A percentile compares a stretch with the other conserved stretches of the same genome.
Conservation (phyloP, 2,797 vertebrate genomes). For the Myotis myotis region DNA sequence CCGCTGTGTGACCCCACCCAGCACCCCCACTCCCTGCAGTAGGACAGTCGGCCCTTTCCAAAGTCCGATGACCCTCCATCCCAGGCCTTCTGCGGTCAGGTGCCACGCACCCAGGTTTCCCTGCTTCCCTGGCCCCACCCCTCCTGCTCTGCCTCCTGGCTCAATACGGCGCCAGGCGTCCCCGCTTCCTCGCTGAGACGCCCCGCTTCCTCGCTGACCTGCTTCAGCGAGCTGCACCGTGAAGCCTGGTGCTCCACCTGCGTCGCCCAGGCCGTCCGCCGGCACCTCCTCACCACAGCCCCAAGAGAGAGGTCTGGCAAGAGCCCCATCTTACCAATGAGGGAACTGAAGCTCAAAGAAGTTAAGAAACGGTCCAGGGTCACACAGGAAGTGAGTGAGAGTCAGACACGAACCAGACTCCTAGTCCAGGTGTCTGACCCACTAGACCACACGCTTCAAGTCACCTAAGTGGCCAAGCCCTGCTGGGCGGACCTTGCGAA, state of each 20-base stretch:
- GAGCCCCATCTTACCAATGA: not conserved
- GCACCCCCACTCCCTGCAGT: too few species aligned
- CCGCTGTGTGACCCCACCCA: not conserved
- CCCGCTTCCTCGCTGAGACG: not conserved
- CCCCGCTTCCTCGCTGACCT: not conserved
- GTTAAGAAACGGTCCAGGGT: not conserved
- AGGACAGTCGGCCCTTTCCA: not conserved
- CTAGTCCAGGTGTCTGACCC: not conserved
- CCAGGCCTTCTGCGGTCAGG: not conserved
- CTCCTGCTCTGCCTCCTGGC: not conserved
- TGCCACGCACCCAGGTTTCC: not conserved
- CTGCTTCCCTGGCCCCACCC: not conserved
- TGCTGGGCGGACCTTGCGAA: not conserved
- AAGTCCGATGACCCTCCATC: not conserved
- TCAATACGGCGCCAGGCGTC: accelerated
- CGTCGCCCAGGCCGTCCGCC: accelerated
- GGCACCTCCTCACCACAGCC: not conserved
- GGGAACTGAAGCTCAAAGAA: constrained; percentile 17
- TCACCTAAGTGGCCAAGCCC: not conserved
- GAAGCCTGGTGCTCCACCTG: not conserved
- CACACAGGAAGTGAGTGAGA: not conserved
- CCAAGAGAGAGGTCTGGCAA: not conserved
- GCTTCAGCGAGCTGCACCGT: accelerated
- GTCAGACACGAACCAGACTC: not conserved
- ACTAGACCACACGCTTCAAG: not conserved